phyloP scores from a whole-genome alignment of 2,888 invertebrate genomes.

The Cryptophagus acutangulus region DNA sequence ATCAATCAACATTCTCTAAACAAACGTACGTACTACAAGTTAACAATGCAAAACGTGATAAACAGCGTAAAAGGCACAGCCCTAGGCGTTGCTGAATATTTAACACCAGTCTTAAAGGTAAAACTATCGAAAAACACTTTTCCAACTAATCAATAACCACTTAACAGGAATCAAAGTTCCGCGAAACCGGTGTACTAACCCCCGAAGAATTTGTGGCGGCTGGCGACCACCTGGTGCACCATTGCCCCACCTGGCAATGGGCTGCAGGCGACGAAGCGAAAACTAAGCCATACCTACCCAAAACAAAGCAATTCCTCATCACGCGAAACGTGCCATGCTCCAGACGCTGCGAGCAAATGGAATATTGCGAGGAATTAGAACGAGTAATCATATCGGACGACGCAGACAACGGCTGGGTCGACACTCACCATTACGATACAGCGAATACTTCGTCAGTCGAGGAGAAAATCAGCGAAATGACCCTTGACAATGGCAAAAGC shows the following conservation, averaged over 20 bases:
- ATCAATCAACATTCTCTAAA: constrained; percentile 84
- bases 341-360: constrained; percentile 93
- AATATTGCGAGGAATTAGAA: constrained; percentile 87
- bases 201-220: constrained; percentile 99
- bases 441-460: constrained; percentile 58
- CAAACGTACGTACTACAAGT: constrained; percentile 68
- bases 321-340: constrained; percentile 97
- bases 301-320: constrained; percentile 94
- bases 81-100: constrained; percentile 89
- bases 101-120: constrained; percentile 95
- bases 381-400: constrained; percentile 84
- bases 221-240: constrained; percentile 97
- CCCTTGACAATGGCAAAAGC: constrained; percentile 63
- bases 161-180: constrained; percentile 88
- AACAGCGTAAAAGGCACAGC: constrained; percentile 95
- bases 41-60: constrained; percentile 87
- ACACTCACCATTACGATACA: constrained; percentile 84
- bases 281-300: constrained; percentile 82
- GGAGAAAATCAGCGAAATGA: constrained; percentile 83
- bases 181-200: constrained; percentile 96
- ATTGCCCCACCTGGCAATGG: constrained; percentile 99
- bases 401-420: constrained; percentile 93
- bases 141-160: constrained; percentile 12
- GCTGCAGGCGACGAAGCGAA: constrained; percentile 87
- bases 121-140: no score